Evolutionary conservation across 2,888 invertebrate species (phyloP), one percentile per base, ranked within the genome.

Genomic region (Villa cingulata): DNA sequence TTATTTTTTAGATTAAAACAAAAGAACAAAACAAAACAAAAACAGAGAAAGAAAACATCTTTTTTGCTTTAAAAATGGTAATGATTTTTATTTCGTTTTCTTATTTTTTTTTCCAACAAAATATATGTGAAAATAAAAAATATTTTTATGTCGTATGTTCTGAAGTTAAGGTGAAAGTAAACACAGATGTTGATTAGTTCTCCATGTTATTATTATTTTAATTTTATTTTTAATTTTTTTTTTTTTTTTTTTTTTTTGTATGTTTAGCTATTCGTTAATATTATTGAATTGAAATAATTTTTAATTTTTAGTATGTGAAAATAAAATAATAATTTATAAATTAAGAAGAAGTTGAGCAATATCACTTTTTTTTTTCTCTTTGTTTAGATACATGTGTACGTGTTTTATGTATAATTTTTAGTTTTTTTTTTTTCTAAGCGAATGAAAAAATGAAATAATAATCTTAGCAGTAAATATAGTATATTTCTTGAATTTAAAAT

Each of bases 111-210:
- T 34, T 34, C 4, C n/a, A 34, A 34, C n/a, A 14, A n/a, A n/a
- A n/a, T n/a, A n/a, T n/a, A n/a, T n/a, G n/a, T n/a, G n/a, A n/a
- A n/a, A n/a, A n/a, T n/a, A n/a, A n/a, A n/a, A n/a, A n/a, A n/a
- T n/a, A n/a, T n/a, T 45, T 49, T 51, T 32, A 12, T 32, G 29
- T 32, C 29, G 29, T 32, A 27, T 27, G 29, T 32, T 32, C 29
- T 32, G 10, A 27, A 27, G 44, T 48, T 53, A 55, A 55, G 56
- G 54, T 56, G 56, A 56, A 53, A 56, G 55, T 54, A 56, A 54
- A 55, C 53, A 52, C 51, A 46, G 54, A 54, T 54, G 51, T 50
- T 51, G 49, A 48, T 32, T 40, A 37, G 38, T 20, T 29, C n/a
- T n/a, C n/a, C 36, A 14, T 15, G 29, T 41, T 41, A 16, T 39